Percentiles rank a stretch among this genome's conserved stretches.
Evolutionary conservation across 2,888 invertebrate genomes (phyloP).

Genomic region (Latheticus oryzae): DNA sequence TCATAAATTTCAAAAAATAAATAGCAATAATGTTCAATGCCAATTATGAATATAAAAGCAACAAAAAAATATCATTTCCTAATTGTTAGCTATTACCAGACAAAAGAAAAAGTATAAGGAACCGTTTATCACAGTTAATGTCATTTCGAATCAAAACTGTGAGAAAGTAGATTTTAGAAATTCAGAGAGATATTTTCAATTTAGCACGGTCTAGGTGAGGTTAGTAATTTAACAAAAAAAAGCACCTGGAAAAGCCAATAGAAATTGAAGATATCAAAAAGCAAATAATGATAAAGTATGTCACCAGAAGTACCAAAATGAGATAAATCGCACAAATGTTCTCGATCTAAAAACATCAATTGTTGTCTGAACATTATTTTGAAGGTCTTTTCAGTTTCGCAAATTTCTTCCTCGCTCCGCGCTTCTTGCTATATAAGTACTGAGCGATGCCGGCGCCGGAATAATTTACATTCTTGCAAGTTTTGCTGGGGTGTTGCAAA

Average conservation of each 20-base stretch:
- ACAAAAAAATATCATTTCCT: neutral
- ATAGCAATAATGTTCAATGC: slow-evolving; percentile 24
- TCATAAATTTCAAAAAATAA: neutral
- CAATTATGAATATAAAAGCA: slow-evolving; percentile 6
- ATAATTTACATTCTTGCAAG: slow-evolving; percentile 21
- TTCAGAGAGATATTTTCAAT: slow-evolving; percentile 16
- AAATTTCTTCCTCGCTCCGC: slow-evolving; percentile 19
- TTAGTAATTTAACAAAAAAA: slow-evolving; percentile 22
- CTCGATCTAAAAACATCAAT: neutral
- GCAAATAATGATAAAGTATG: slow-evolving; percentile 1
- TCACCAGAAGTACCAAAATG: neutral
- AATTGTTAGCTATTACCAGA: too few relatives aligned
- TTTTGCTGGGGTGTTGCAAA: slow-evolving; percentile 20
- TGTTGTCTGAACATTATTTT: slow-evolving; percentile 3
- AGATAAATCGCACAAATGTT: neutral
- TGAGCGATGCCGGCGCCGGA: slow-evolving; percentile 20
- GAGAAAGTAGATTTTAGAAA: slow-evolving; percentile 27
- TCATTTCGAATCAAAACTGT: slow-evolving; percentile 4
- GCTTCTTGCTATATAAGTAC: slow-evolving; percentile 22
- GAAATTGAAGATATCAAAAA: slow-evolving; percentile 16
- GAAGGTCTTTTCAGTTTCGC: slow-evolving; percentile 12
- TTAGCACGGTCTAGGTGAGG: slow-evolving; percentile 16
- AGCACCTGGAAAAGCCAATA: slow-evolving; percentile 19
- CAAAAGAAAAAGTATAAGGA: too few relatives aligned
- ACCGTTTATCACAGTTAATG: too few relatives aligned